These are phyloP conservation scores for Lumbricus terrestris DNA, from an alignment of 2,888 invertebrate species.

Conservation along the genomic window DNA sequence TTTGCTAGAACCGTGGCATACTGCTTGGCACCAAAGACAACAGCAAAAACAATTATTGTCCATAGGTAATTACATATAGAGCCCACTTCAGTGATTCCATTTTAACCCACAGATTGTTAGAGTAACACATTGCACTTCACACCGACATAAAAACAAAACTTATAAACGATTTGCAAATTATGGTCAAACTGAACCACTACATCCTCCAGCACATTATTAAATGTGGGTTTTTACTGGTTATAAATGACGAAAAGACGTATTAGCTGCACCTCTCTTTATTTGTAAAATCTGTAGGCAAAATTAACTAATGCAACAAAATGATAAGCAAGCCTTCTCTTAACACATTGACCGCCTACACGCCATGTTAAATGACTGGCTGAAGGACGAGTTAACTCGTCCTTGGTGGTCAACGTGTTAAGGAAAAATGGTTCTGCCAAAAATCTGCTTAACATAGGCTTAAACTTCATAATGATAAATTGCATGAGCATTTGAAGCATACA, in stretches of 20 bases:
- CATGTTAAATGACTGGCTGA: no score
- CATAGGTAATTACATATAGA: no score
- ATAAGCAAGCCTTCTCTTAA: neutral
- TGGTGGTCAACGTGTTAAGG: no score
- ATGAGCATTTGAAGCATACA: no score
- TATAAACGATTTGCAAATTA: neutral
- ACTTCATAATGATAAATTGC: no score
- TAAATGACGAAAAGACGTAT: neutral
- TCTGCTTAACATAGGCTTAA: no score
- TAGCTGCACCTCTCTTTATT: neutral
- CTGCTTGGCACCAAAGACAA: no score
- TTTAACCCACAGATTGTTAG: neutral
- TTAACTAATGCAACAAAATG: neutral
- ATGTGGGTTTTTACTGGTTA: neutral
- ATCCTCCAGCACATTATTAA: neutral
- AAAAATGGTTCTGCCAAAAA: no score
- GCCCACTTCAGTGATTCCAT: neutral
- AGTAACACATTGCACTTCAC: neutral
- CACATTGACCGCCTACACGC: no score
- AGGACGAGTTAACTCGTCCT: no score
- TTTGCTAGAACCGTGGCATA: no score
- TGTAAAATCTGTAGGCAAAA: slow-evolving; percentile 3
- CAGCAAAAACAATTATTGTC: no score
- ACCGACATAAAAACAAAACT: neutral
- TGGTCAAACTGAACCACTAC: neutral